Base-by-base conservation (phyloP, 1,140 invertebrate species). In the Bombus sylvicola region DNA sequence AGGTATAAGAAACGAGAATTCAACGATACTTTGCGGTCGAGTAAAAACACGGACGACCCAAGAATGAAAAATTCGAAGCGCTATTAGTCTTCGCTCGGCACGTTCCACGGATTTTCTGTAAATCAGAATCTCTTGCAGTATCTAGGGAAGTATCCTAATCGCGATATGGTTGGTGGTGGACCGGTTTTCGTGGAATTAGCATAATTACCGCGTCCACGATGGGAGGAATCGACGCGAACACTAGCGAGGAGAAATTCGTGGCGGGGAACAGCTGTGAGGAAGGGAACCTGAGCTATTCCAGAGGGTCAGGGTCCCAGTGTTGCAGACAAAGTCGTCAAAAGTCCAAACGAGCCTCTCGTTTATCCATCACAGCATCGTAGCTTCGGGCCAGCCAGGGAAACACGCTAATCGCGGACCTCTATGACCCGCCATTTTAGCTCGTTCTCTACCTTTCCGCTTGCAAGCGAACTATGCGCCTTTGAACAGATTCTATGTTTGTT, bases 311-410 rank as follows among this genome's bases (percentile, higher is more conserved):
- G 68, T 72, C 64, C n/a, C 31, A 31, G 31, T 25, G 41, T 78
- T 34, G 66, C 77, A 79, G 71, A 79, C 87, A 88, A 77, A 89
- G 87, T 89, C 87, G 88, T 89, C 88, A 83, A 89, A 89, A 87
- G 87, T 89, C 84, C 37, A 89, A 89, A 89, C 88, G 88, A 89
- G 88, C 88, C 80, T 83, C 88, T 89, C 88, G 88, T 89, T 89
- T 89, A 87, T 89, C 88, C 88, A 83, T 89, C 88, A 83, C 74
- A 76, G 72, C 76, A 87, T 89, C 84, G 81, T 89, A 41, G 78
- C 88, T 43, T 41, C 77, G 87, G 80, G 87, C 69, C 37, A 62
- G 9, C 18, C 59, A 53, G 34, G 34, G 64, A 79, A 80, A 69
- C 87, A 89, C 80, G 87, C 76, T 87, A 87, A 89, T 89, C 88